These are phyloP conservation scores for Cantharis rufa DNA, from an alignment of 2,888 invertebrate species.

Conservation along the genomic window DNA sequence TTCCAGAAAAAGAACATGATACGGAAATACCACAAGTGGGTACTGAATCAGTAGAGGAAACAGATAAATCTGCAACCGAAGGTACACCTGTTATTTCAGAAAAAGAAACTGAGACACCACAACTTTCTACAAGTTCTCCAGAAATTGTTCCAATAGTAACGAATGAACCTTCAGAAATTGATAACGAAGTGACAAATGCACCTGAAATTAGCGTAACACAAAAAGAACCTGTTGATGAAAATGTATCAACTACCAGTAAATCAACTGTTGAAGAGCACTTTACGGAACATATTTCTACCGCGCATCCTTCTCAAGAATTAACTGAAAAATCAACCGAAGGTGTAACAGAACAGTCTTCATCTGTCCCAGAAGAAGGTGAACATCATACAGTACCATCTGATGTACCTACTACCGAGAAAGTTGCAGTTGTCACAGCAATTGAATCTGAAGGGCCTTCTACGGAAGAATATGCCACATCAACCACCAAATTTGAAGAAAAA, in stretches of 20 bases:
- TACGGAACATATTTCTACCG: background rate
- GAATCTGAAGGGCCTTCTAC: background rate
- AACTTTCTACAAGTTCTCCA: background rate
- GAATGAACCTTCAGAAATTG: background rate
- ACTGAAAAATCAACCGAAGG: background rate
- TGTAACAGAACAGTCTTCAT: background rate
- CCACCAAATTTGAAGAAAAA: background rate
- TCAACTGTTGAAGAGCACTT: background rate
- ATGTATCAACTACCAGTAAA: background rate
- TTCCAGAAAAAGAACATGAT: background rate
- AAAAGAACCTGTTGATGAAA: background rate
- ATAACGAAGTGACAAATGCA: background rate
- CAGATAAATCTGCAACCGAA: background rate
- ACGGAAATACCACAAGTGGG: background rate
- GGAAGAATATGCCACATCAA: background rate
- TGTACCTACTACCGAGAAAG: background rate
- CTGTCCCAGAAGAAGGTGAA: background rate
- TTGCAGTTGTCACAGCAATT: background rate
- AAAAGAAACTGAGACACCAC: background rate
- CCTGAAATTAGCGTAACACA: background rate
- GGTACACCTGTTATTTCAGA: background rate
- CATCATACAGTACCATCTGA: background rate
- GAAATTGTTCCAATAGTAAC: slow-evolving; percentile 1
- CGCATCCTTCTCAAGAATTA: background rate
- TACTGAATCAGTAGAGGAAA: background rate